Evolutionary conservation across 2,888 invertebrate species (phyloP), one percentile per base, ranked within the genome.

Genomic region (Marronus borbonicus): DNA sequence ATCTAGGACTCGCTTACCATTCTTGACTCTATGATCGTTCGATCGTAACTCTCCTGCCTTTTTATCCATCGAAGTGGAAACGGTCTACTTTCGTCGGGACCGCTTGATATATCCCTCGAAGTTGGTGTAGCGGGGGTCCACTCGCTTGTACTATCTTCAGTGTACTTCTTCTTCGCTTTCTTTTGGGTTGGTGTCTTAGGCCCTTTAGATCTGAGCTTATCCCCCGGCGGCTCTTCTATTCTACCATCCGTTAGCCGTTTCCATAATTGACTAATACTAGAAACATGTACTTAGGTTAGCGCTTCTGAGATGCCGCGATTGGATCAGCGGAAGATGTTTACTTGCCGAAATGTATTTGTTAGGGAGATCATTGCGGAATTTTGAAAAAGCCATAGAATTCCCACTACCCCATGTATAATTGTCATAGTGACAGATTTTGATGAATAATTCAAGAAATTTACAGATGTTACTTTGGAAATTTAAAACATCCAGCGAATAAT

Each of bases 351-450:
- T 8, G 44, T 7, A 44, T 66, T 66, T 24, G 17, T 12, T 17
- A 12, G 20, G 39, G 17, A 20, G 8, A 66, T 39, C 65, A 66
- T 66, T 7, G 20, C n/a, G 20, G 17, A 44, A 44, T 66, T 66
- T 66, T 10, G 65, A 66, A 17, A 44, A 2, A 12, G 3, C 65
- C 65, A 36, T 17, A 44, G 8, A 39, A 12, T 44, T 5, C 5
- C n/a, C 39, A 1, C 17, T 44, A 2, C 10, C 17, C 10, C 20
- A 24, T 39, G 20, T 20, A 17, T 2, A 39, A 2, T 39, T 44
- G 65, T 66, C 65, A 66, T 44, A 44, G 39, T 66, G 65, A 44
- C 44, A 44, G 44, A 12, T 44, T 12, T 44, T 44, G 12, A 44
- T 44, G 8, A 12, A 44, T 8, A 12, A 12, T 44, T 8, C 12